Base-by-base conservation (phyloP, 2,888 invertebrate species). In the Adelphocoris suturalis region DNA sequence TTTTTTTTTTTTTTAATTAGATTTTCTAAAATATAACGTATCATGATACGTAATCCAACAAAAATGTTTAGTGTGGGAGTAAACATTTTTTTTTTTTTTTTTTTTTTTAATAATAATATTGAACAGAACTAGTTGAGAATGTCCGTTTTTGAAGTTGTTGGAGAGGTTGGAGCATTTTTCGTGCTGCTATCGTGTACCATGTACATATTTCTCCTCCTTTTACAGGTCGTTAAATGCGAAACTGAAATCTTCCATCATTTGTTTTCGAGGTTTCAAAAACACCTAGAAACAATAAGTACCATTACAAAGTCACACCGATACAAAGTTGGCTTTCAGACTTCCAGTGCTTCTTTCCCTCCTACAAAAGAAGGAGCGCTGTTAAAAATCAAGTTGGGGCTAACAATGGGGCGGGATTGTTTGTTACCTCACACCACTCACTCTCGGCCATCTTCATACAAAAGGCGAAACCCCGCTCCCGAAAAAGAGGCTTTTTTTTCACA, bases 311-410 rank as follows among this genome's bases (percentile, higher is more conserved):
- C 61, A 61, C 19, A 14, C 61, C 61, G 14, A n/a, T 61, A 9
- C n/a, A 16, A 19, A 61, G n/a, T 16, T 19, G 61, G 19, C 61
- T 52, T 52, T 52, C 16, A 52, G 52, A 61, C 19, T 61, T 61
- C 19, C 61, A 61, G 2, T 19, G 61, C n/a, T 61, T 61, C 61
- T 61, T 61, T 61, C 19, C 0, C 61, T 57, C 61, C 19, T n/a
- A 61, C 61, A 61, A 19, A 19, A 61, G n/a, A 61, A n/a, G 61
- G 61, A 61, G 61, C 61, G 61, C n/a, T 19, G 61, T 61, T 61
- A 61, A 61, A 61, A 61, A 61, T 61, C 61, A 61, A 61, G 61
- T 61, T 61, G 61, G 19, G 19, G n/a, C 61, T 61, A 61, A 61
- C 61, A 61, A 61, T 61, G n/a, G 61, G 61, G 19, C 61, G 61